Conservation (phyloP, 2,888 invertebrate genomes). For the Harpalus rufipes region DNA sequence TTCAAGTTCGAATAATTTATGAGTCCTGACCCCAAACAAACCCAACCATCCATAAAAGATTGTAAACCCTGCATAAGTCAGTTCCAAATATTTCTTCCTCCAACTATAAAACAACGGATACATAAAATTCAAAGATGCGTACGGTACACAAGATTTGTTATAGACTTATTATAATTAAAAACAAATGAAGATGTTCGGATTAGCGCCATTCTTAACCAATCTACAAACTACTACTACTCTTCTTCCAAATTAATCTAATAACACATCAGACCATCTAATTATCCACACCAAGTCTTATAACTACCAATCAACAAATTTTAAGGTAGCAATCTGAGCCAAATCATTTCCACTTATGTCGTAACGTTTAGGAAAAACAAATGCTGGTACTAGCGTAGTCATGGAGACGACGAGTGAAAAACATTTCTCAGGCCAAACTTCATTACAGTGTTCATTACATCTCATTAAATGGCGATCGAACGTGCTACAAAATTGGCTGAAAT, state of each 20-base stretch:
- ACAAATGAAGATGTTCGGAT: too few species aligned
- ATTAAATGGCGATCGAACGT: slow-evolving; percentile 17
- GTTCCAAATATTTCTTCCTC: too few species aligned
- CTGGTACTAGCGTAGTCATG: neutral
- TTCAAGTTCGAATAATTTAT: too few species aligned
- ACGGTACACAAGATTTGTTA: too few species aligned
- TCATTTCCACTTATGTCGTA: slow-evolving; percentile 21
- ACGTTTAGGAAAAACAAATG: neutral
- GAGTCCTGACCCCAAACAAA: too few species aligned
- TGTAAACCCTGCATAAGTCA: too few species aligned
- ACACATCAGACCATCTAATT: slow-evolving; percentile 10
- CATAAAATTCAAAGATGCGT: too few species aligned
- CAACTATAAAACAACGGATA: too few species aligned
- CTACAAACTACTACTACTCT: neutral
- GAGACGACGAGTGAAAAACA: slow-evolving; percentile 11
- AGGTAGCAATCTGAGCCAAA: slow-evolving; percentile 23
- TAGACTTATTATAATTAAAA: too few species aligned
- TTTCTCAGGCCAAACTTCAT: neutral
- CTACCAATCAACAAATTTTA: slow-evolving; percentile 37
- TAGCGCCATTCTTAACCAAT: neutral
- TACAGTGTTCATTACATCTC: slow-evolving; percentile 32
- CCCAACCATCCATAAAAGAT: too few species aligned
- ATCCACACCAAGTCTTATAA: neutral
- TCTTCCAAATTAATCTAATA: slow-evolving; percentile 31
- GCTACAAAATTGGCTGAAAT: slow-evolving; percentile 1